Evolutionary conservation across 92 coral and sea anemone species (phyloP).

Genomic region (Isaurus tuberculatus): DNA sequence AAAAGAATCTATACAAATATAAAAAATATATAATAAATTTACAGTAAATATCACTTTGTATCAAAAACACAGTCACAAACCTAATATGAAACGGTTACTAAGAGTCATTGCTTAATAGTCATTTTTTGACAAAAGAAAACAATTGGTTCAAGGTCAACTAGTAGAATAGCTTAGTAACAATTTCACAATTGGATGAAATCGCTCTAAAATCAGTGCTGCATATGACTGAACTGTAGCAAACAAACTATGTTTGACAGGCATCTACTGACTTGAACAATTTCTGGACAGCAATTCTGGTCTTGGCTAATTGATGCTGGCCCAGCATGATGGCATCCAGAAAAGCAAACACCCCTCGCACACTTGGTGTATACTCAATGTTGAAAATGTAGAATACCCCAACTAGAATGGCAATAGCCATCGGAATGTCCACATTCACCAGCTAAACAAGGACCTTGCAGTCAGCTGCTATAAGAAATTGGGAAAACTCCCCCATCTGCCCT

Average conservation of each 20-base stretch:
- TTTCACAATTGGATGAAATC: constrained; percentile 2
- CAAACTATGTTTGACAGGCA: constrained; percentile 26
- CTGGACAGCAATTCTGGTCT: constrained; percentile 47
- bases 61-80: constrained; percentile 17
- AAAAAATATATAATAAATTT: neutral
- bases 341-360: constrained; percentile 41
- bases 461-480: constrained; percentile 34
- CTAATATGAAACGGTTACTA: constrained; percentile 9
- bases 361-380: constrained; percentile 43
- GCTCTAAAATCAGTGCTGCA: constrained; percentile 9
- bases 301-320: constrained; percentile 29
- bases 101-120: constrained; percentile 10
- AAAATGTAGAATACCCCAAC: constrained; percentile 36
- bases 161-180: neutral
- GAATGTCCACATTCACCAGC: constrained; percentile 34
- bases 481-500: constrained; percentile 30
- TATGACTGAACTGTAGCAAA: constrained; percentile 1
- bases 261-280: constrained; percentile 39
- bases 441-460: constrained; percentile 31
- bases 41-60: constrained; percentile 2
- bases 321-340: constrained; percentile 39
- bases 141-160: constrained; percentile 9
- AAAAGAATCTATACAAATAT: neutral
- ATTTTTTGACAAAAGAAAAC: constrained; percentile 6
- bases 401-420: constrained; percentile 38